Percentiles rank a stretch among this genome's conserved stretches.
These are phyloP conservation scores for Dryoscopus gambensis DNA, from an alignment of 2,113 vertebrate species.

Conservation along the genomic window DNA sequence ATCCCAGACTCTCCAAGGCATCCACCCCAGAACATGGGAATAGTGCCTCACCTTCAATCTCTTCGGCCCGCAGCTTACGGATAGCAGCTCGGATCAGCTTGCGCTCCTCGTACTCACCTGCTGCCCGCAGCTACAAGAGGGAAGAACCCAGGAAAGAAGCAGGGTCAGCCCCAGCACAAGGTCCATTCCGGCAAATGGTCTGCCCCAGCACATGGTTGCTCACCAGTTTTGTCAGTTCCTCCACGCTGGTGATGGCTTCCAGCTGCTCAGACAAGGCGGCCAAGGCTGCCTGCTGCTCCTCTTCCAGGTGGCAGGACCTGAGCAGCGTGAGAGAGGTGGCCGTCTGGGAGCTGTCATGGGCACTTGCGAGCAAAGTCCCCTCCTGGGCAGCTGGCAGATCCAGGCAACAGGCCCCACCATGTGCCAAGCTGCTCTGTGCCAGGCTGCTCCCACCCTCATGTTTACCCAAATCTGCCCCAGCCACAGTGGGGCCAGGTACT, in stretches of 20 bases:
- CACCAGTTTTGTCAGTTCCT: conserved; percentile 89
- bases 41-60: conserved; percentile 77
- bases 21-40: accelerated
- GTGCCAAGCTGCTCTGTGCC: not conserved
- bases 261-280: conserved; percentile 78
- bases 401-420: not conserved
- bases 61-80: conserved; percentile 82
- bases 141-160: not conserved
- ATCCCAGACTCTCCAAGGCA: not conserved
- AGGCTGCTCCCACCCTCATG: accelerated
- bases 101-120: conserved; percentile 87
- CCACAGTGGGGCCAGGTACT: accelerated
- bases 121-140: conserved; percentile 76
- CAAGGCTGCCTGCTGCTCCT: conserved; percentile 78
- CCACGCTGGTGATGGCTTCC: conserved; percentile 82
- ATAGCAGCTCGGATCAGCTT: conserved; percentile 91
- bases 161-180: not conserved
- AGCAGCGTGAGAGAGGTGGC: accelerated
- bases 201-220: not conserved
- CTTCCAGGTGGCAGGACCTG: conserved; percentile 71
- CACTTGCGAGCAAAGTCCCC: not conserved
- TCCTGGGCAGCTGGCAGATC: not conserved
- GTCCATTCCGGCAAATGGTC: not conserved
- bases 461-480: not conserved
- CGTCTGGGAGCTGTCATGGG: accelerated